Evolutionary conservation across 2,888 invertebrate genomes (phyloP), one percentile per base, ranked within the genome.

Genomic region (Eupithecia insigniata): DNA sequence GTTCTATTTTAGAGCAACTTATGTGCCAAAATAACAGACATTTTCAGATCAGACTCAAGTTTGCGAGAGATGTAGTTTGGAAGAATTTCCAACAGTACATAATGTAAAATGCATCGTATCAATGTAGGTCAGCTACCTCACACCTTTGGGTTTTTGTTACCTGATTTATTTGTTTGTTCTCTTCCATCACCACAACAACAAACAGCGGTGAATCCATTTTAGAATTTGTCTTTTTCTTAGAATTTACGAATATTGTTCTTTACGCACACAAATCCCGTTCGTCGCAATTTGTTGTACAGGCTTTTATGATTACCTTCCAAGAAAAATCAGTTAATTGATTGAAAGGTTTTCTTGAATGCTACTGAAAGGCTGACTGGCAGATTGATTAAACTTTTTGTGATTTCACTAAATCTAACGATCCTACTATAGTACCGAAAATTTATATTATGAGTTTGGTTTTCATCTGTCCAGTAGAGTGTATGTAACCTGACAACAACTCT

Each of bases 351-450:
- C 39, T 67, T 55, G 32, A 55, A 32, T 72, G 76, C 76, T 82
- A 66, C 36, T 72, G 39, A 61, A 34, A 66, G 43, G 39, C n/a
- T 82, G 85, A 85, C 78, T 84, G 87, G 84, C 87, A 86, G 85
- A 82, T 84, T 83, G 85, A 87, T 87, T 87, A 82, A 88, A 87
- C 81, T 82, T 81, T 79, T 79, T 61, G 69, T 72, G 74, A 75
- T 73, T 72, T 70, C n/a, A 75, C 58, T 65, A 70, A 70, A 70
- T 66, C 30, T 12, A 32, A 12, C n/a, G 32, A 26, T 14, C 18
- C 26, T 60, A 55, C 36, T 65, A 62, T 32, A 43, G n/a, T 32
- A 3, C 34, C 28, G 8, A 12, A 30, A n/a, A 26, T 26, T 64
- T 65, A 51, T 58, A 16, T 34, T 46, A 36, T 34, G 10, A 16